A percentile compares a stretch with the other conserved stretches of the same genome.
These are phyloP conservation scores for Sesia bembeciformis DNA, from an alignment of 2,888 invertebrate genomes.

Conservation along the genomic window DNA sequence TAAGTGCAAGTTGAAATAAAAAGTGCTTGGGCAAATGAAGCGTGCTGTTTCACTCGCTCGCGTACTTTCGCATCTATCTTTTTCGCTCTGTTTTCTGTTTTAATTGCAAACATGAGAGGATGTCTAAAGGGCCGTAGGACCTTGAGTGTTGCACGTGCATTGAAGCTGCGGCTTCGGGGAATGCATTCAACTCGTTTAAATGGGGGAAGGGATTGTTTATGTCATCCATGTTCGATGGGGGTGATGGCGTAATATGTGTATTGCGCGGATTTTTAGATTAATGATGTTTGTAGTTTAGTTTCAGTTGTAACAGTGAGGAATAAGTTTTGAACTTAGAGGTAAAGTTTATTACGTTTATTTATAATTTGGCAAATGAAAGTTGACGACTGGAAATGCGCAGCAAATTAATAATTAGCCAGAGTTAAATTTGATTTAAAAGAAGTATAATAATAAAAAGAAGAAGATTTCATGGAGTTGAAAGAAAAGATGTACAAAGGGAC, in stretches of 20 bases:
- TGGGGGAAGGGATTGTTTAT: slow-evolving; percentile 50
- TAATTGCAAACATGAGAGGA: slow-evolving; percentile 71
- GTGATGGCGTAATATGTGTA: slow-evolving; percentile 6
- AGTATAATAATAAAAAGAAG: too few species aligned
- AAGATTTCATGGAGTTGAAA: too few species aligned
- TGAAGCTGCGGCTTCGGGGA: slow-evolving; percentile 37
- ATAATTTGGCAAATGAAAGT: too few species aligned
- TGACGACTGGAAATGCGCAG: too few species aligned
- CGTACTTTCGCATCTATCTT: slow-evolving; percentile 26
- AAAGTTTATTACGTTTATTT: too few species aligned
- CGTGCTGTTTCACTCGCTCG: slow-evolving; percentile 48
- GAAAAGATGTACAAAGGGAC: too few species aligned
- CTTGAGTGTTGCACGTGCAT: slow-evolving; percentile 70
- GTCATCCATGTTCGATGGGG: slow-evolving; percentile 41
- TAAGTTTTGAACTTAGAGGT: too few species aligned
- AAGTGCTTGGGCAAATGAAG: slow-evolving; percentile 70
- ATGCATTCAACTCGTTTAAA: slow-evolving; percentile 62
- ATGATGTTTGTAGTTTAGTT: neutral
- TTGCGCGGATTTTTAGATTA: neutral
- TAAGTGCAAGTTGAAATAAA: slow-evolving; percentile 66
- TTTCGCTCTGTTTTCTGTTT: slow-evolving; percentile 65
- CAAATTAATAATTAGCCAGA: too few species aligned
- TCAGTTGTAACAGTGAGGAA: neutral
- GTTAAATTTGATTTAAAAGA: too few species aligned
- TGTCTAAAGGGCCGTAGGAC: slow-evolving; percentile 67